Base-by-base conservation (phyloP, 2,113 vertebrate species). In the Brachyhypopomus gauderio region DNA sequence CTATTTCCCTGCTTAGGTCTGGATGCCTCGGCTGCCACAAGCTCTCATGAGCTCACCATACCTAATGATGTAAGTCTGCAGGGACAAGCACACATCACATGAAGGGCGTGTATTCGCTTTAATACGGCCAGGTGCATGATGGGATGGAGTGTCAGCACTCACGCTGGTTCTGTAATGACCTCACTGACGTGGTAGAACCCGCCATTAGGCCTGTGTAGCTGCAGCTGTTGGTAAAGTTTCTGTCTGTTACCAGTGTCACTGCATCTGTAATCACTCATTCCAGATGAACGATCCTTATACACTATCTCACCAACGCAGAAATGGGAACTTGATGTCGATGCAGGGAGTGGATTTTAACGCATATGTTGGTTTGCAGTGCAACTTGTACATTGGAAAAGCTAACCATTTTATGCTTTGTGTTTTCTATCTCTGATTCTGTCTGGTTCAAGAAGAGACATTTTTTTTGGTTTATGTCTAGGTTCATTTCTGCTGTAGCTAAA, bases 41-140 rank as follows among this genome's bases (percentile, higher is more conserved):
- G 93, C 94, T 96, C 96, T 93, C 95, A 97, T 87, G 96, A 97
- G 90, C 93, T 97, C 93, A 95, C 95, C 87, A 95, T 97, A 93
- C 96, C 96, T 89, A 97, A 97, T 91, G 96, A 97, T 93, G 96
- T 97, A 95, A 97, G 95, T 95, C 83, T 60, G 25, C 71, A 9
- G 19, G 22, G 19, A 22, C 20, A 12, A 52, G 11, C 45, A 38
- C 16, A 36, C 8, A 0, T 22, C 45, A 55, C 22, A 45, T 34
- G 12, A 45, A 76, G 69, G 30, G 55, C 23, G 70, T 69, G 73
- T 19, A 70, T 76, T 75, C 60, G 11, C 55, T 52, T 70, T 81
- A 60, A 45, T 23, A 14, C n/a, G 22, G 55, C 34, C 58, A 52
- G 55, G 30, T 23, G 23, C 36, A 12, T 70, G 76, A 56, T 70